Percentiles rank a stretch among this genome's conserved stretches.
Evolutionary conservation across 2,888 invertebrate species (phyloP).

Genomic region (Galerucella nymphaeae): DNA sequence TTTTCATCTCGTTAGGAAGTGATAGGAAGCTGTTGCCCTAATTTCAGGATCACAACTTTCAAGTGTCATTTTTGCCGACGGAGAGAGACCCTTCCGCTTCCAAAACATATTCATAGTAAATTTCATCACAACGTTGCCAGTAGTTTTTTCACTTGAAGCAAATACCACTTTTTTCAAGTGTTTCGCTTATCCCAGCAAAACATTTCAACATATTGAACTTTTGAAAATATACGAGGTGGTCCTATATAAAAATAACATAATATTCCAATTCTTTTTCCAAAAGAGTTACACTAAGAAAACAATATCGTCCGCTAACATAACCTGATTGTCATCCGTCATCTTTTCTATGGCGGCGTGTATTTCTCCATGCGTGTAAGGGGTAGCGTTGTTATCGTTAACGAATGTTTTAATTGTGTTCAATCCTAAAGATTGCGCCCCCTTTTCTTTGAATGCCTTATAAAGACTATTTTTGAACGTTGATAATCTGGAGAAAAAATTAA

Average conservation of each 20-base stretch:
- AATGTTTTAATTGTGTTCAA: slow-evolving; percentile 73
- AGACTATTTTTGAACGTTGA: slow-evolving; percentile 78
- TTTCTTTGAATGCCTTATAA: slow-evolving; percentile 80
- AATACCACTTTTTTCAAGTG: neutral
- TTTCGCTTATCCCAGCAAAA: no score
- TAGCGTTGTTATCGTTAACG: slow-evolving; percentile 72
- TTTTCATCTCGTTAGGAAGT: no score
- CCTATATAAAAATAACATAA: no score
- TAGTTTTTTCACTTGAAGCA: neutral
- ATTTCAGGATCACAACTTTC: no score
- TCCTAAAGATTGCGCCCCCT: slow-evolving; percentile 80
- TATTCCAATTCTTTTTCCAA: no score
- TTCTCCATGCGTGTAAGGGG: slow-evolving; percentile 75
- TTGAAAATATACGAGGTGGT: no score
- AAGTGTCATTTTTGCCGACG: no score
- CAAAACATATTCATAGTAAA: no score
- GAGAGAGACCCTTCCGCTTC: no score
- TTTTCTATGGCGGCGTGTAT: slow-evolving; percentile 80
- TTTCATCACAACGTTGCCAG: no score
- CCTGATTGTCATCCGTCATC: slow-evolving; percentile 91
- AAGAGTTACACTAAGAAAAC: slow-evolving; percentile 80
- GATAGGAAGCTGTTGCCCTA: no score
- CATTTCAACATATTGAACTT: no score
- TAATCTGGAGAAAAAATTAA: slow-evolving; percentile 63
- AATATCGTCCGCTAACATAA: slow-evolving; percentile 89